A percentile compares a stretch with the other conserved stretches of the same genome.
Evolutionary conservation across 2,888 invertebrate genomes (phyloP).

Genomic region (Formica aserva): DNA sequence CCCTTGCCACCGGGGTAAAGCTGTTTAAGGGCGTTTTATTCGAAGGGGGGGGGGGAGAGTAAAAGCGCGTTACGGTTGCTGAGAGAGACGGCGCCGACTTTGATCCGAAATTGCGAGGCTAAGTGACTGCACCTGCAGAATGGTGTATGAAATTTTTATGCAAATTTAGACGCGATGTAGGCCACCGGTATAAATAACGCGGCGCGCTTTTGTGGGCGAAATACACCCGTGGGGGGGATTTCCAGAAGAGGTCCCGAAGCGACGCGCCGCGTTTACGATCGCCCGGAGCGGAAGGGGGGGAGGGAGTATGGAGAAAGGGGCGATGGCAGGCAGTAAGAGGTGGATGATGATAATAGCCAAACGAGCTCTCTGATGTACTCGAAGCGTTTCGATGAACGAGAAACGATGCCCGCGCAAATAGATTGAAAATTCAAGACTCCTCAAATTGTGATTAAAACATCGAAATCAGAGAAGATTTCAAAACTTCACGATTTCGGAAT

Average conservation of each 20-base stretch:
- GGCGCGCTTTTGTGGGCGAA: constrained; percentile 24
- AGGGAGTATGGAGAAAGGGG: constrained; percentile 16
- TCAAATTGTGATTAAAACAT: background rate
- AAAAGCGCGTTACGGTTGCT: constrained; percentile 55
- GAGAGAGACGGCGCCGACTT: constrained; percentile 40
- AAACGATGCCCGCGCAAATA: constrained; percentile 14
- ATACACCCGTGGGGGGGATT: constrained; percentile 31
- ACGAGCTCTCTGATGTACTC: constrained; percentile 28
- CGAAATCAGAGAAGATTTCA: background rate
- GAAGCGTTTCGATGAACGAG: constrained; percentile 6
- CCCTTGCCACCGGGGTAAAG: constrained; percentile 45
- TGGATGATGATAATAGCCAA: constrained; percentile 45
- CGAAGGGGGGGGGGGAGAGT: background rate
- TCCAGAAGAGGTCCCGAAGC: constrained; percentile 14
- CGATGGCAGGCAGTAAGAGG: constrained; percentile 50
- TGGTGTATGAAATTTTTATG: constrained; percentile 61
- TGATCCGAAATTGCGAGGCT: constrained; percentile 22
- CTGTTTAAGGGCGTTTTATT: constrained; percentile 59
- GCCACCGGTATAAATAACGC: constrained; percentile 51
- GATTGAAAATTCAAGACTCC: constrained; percentile 26
- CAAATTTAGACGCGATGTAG: constrained; percentile 30
- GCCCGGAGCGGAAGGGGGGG: constrained; percentile 8
- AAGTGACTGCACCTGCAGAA: constrained; percentile 45
- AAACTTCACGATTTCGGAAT: background rate
- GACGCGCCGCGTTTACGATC: constrained; percentile 45